A percentile compares a stretch with the other conserved stretches of the same genome.
Evolutionary conservation across 2,888 invertebrate genomes (phyloP).

Genomic region (Cistogaster globosa): DNA sequence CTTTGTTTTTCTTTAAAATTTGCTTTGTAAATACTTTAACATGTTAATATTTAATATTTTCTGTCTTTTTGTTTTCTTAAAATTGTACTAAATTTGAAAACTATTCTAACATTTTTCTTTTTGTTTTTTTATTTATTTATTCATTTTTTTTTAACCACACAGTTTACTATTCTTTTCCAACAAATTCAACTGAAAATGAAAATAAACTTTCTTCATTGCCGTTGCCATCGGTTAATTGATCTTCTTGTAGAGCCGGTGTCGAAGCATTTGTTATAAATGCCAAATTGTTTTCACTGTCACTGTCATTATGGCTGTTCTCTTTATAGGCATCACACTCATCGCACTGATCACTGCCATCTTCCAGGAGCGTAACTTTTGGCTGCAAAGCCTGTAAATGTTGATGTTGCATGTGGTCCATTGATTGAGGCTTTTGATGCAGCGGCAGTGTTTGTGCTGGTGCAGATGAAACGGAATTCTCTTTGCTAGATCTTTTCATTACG

Average conservation of each 20-base stretch:
- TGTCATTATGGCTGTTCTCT: slow-evolving; percentile 36
- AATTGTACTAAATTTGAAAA: slow-evolving; percentile 37
- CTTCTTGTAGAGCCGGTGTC: slow-evolving; percentile 43
- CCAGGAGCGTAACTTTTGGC: slow-evolving; percentile 78
- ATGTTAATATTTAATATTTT: neutral
- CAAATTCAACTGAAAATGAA: slow-evolving; percentile 40
- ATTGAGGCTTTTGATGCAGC: slow-evolving; percentile 71
- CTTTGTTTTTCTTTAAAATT: neutral
- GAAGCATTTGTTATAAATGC: slow-evolving; percentile 49
- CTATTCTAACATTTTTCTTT: slow-evolving; percentile 17
- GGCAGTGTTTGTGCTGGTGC: slow-evolving; percentile 72
- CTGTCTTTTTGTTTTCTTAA: slow-evolving; percentile 13
- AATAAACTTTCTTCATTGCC: slow-evolving; percentile 61
- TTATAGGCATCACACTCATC: slow-evolving; percentile 55
- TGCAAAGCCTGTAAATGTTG: slow-evolving; percentile 71
- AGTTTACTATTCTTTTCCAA: slow-evolving; percentile 29
- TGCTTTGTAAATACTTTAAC: slow-evolving; percentile 14
- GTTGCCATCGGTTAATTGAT: slow-evolving; percentile 58
- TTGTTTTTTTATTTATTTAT: neutral
- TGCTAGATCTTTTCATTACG: slow-evolving; percentile 65
- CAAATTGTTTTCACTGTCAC: slow-evolving; percentile 47
- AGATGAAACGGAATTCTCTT: slow-evolving; percentile 62
- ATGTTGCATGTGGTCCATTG: slow-evolving; percentile 68
- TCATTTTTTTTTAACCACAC: slow-evolving; percentile 11
- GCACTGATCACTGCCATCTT: slow-evolving; percentile 73